phyloP scores from a whole-genome alignment of 2,113 vertebrate species.

The Rutilus rutilus region DNA sequence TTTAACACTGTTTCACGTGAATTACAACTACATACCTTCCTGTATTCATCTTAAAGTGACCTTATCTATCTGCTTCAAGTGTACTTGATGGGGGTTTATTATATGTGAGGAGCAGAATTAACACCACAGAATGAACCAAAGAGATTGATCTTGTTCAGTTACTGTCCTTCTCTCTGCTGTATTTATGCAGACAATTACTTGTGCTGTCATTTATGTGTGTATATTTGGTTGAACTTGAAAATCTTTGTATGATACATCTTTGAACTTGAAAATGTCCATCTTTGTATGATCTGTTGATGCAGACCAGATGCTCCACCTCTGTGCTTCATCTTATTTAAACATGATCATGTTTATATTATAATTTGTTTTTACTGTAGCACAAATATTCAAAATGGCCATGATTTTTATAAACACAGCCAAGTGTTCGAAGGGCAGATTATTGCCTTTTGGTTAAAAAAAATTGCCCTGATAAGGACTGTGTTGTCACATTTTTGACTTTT shows the following conservation, averaged over 20 bases:
- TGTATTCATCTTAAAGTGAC: slow-evolving; percentile 38
- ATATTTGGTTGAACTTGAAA: slow-evolving; percentile 42
- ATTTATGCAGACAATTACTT: slow-evolving; percentile 20
- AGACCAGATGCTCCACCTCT: slow-evolving; percentile 9
- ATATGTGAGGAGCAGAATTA: slow-evolving; percentile 24
- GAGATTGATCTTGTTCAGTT: slow-evolving; percentile 20
- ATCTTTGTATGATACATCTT: slow-evolving; percentile 10
- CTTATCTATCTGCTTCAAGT: slow-evolving; percentile 38
- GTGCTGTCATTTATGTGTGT: slow-evolving; percentile 23
- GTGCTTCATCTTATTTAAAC: slow-evolving; percentile 23
- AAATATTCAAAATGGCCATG: slow-evolving; percentile 21
- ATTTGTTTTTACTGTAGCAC: slow-evolving; percentile 22
- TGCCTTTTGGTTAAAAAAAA: not conserved
- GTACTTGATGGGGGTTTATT: slow-evolving; percentile 4
- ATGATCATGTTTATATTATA: slow-evolving; percentile 7
- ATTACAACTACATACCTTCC: slow-evolving; percentile 12
- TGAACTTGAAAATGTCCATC: slow-evolving; percentile 15
- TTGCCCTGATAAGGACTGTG: not conserved
- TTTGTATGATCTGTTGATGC: not conserved
- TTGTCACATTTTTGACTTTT: slow-evolving; percentile 29
- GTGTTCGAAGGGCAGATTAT: not conserved
- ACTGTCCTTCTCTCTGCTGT: not conserved
- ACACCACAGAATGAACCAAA: slow-evolving; percentile 41
- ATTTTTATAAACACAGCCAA: slow-evolving; percentile 6
- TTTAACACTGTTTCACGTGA: slow-evolving; percentile 12